Base-by-base conservation (phyloP, 2,113 vertebrate genomes). In the Albula glossodonta region DNA sequence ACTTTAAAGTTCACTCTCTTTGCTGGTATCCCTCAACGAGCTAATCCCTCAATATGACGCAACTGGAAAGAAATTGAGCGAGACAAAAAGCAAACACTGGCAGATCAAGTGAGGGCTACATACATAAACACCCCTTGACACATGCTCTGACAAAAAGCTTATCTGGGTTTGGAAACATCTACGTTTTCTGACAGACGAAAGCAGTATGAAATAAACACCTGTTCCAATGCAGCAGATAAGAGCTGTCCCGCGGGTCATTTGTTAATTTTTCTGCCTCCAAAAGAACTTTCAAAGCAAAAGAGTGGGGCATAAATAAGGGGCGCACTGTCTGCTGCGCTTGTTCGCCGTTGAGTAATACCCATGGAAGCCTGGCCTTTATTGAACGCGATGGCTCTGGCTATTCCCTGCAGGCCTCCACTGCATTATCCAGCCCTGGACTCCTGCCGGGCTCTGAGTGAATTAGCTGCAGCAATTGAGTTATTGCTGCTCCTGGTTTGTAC, bases 401-500 rank as follows among this genome's bases (percentile, higher is more conserved):
- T 95, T 94, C 93, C 93, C 94, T 84, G 88, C 90, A 90, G 93
- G 91, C 93, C 90, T 91, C 92, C 89, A 90, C 93, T 93, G 91
- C 93, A 93, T 96, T 95, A 93, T 93, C 92, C 89, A 93, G 93
- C 53, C 93, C 92, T 95, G 94, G 94, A 93, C 91, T 93, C 86
- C 82, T 92, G 93, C 93, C 92, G 19, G 57, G 87, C 91, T 86
- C 51, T 92, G 94, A 95, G 93, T 94, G 92, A 95, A 95, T 96
- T 95, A 96, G 92, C 93, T 89, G 92, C 90, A 91, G 91, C 92
- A 89, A 95, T 92, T 95, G 95, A 96, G 93, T 95, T 95, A 95
- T 95, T 91, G 94, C 92, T 93, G 88, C 93, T 92, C 94, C 91
- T 91, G 93, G 92, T 94, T 95, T 94, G 93, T 94, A 93, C 93